Conservation (phyloP, 2,888 invertebrate genomes). For the Apodemia zela region DNA sequence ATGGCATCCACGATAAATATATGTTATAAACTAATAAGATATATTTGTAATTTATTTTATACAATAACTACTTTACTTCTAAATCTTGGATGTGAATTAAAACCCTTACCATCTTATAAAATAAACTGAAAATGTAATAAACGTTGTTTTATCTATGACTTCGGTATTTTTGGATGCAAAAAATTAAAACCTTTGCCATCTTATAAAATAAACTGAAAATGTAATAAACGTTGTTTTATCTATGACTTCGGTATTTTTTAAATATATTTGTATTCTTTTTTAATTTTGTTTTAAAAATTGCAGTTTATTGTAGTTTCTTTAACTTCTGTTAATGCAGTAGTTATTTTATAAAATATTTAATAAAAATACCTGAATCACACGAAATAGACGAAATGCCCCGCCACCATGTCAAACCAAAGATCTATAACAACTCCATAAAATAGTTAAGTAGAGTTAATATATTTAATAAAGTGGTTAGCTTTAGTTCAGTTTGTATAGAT, state of each 20-base stretch:
- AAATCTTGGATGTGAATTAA: neutral
- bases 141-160: too few relatives aligned
- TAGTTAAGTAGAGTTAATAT: conserved; percentile 15
- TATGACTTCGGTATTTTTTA: too few relatives aligned
- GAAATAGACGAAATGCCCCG: conserved; percentile 41
- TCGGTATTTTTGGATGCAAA: neutral
- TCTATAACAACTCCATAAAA: conserved; percentile 17
- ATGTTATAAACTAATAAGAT: conserved; percentile 12
- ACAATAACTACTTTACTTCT: conserved; percentile 9
- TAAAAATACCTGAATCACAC: conserved; percentile 21
- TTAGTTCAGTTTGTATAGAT: conserved; percentile 16
- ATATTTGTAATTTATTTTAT: conserved; percentile 15
- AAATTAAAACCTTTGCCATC: neutral
- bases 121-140: too few relatives aligned
- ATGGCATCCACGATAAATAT: conserved; percentile 57
- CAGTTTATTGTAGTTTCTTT: too few relatives aligned
- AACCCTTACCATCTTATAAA: neutral
- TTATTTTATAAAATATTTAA: conserved; percentile 13
- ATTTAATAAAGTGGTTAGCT: neutral
- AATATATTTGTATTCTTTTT: too few relatives aligned
- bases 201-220: neutral
- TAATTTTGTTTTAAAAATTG: too few relatives aligned
- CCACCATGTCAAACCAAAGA: conserved; percentile 46
- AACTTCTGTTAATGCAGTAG: conserved; percentile 17
- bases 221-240: too few relatives aligned